phyloP scores from a whole-genome alignment of 2,888 invertebrate genomes.

The Acleris cristana region DNA sequence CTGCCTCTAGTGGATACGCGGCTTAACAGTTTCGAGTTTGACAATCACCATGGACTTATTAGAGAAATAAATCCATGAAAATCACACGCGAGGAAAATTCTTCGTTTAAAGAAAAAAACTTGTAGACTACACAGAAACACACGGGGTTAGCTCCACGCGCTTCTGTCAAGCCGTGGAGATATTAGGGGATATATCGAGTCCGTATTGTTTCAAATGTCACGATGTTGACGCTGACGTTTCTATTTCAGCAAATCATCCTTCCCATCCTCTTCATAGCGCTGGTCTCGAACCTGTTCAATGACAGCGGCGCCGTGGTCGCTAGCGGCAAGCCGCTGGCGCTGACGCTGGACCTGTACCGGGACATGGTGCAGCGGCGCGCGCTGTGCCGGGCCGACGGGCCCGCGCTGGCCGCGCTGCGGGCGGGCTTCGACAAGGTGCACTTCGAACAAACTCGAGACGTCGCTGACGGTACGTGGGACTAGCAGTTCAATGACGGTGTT shows the following conservation, averaged over 20 bases:
- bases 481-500: constrained; percentile 42
- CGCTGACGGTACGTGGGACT: too few species aligned
- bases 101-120: too few species aligned
- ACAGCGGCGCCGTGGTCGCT: neutral
- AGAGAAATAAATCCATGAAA: too few species aligned
- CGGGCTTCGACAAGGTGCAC: constrained; percentile 1
- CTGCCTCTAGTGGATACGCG: too few species aligned
- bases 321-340: constrained; percentile 38
- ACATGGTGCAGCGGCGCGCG: constrained; percentile 26
- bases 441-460: constrained; percentile 7
- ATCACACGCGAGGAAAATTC: too few species aligned
- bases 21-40: too few species aligned
- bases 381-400: neutral
- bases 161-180: too few species aligned
- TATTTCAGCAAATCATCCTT: constrained; percentile 59
- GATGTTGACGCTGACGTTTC: constrained; percentile 6
- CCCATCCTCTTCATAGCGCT: constrained; percentile 51
- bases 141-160: too few species aligned
- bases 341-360: constrained; percentile 52
- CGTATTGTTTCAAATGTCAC: too few species aligned
- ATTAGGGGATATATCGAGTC: too few species aligned
- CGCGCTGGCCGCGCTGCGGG: neutral
- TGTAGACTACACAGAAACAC: too few species aligned
- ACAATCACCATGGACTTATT: too few species aligned
- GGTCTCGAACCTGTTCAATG: constrained; percentile 47